Evolutionary conservation across 2,888 invertebrate genomes (phyloP), one percentile per base, ranked within the genome.

Genomic region (Plagodis pulveraria): DNA sequence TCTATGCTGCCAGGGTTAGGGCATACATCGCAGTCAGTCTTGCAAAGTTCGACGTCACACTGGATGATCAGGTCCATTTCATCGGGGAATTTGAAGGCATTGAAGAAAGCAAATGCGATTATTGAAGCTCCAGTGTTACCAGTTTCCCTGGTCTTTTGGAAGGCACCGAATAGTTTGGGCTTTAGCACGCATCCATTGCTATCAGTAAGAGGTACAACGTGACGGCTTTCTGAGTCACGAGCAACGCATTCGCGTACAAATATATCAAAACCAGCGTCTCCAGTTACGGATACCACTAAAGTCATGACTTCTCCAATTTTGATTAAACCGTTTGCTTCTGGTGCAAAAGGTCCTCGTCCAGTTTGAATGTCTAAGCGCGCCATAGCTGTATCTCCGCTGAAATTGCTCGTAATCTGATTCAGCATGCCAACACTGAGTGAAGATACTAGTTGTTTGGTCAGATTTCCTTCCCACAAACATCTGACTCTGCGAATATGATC

Each of bases 271-370:
- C 95, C 96, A 53, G 96, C 94, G 78, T 96, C 96, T 0, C 97
- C 97, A 56, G 95, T 96, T 2, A 97, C 96, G 0, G 96, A 94
- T 6, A 97, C 96, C 2, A 96, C 97, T 59, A 97, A 87, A 0
- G 97, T 97, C 96, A 97, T 96, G 0, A 94, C 93, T 81, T 97
- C 96, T 53, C 97, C 97, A 66, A 97, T 97, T 84, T 96, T 96
- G 6, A 97, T 95, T 41, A 97, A 89, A 0, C 96, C 96, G 65
- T 95, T 95, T 0, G 96, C 96, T 54, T 95, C 94, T 5, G 94
- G 94, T 0, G 96, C 96, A 72, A 96, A 96, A 12, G 97, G 96
- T 57, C 97, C 97, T 75, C 94, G 94, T 6, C 97, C 97, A 38
- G 94, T 87, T 84, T 96, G 96, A 56, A 97, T 96, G 68, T 97